These are phyloP conservation scores for Apamea monoglypha DNA, from an alignment of 2,888 invertebrate species.

Conservation along the genomic window DNA sequence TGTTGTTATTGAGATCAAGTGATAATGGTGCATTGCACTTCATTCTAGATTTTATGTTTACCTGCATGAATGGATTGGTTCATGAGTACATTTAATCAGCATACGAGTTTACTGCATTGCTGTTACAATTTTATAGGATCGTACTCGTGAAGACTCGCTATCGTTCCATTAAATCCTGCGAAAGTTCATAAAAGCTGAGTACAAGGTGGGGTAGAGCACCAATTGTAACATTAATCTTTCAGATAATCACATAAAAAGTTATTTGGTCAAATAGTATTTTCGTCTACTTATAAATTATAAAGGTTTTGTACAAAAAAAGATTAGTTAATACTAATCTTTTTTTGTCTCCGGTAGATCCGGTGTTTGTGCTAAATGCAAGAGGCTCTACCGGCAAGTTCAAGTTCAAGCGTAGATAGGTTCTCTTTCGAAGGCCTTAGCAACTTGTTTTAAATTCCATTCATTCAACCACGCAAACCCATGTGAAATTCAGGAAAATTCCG, in stretches of 20 bases:
- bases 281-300: no score
- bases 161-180: not conserved
- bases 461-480: constrained; percentile 3
- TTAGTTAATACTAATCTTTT: no score
- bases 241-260: not conserved
- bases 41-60: constrained; percentile 42
- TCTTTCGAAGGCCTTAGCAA: not conserved
- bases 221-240: not conserved
- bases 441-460: constrained; percentile 1
- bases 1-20: constrained; percentile 64
- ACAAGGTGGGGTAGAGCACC: not conserved
- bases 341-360: no score
- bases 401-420: not conserved
- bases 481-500: constrained; percentile 19
- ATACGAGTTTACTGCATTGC: constrained; percentile 4
- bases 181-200: not conserved
- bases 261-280: not conserved
- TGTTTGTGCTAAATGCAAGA: no score
- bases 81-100: not conserved
- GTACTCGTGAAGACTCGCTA: not conserved
- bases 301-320: no score
- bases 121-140: not conserved
- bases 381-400: not conserved
- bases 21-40: constrained; percentile 66
- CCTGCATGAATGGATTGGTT: constrained; percentile 33